Evolutionary conservation across 2,797 vertebrate genomes (phyloP).

Genomic region (Echiichthys vipera): DNA sequence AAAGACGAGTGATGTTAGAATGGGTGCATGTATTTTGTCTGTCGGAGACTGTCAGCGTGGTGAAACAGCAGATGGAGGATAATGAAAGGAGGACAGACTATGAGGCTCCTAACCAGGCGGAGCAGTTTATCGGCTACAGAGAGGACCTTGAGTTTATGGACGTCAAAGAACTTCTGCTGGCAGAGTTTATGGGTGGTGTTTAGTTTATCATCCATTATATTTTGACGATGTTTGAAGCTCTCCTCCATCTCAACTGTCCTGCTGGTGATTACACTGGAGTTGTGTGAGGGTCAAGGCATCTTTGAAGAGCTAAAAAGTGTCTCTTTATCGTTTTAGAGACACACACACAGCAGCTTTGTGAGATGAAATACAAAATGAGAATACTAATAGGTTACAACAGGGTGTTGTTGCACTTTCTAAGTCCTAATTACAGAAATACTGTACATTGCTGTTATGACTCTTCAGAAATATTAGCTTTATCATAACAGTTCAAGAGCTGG

Average conservation of each 20-base stretch:
- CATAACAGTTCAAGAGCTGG: not conserved
- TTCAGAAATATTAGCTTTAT: not conserved
- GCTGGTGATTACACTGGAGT: conserved; percentile 35
- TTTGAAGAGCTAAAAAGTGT: conserved; percentile 29
- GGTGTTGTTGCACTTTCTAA: not conserved
- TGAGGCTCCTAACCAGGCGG: conserved; percentile 52
- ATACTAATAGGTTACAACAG: not conserved
- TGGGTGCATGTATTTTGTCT: conserved; percentile 39
- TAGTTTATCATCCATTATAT: conserved; percentile 43
- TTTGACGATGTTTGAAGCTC: conserved; percentile 46
- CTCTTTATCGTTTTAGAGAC: conserved; percentile 31
- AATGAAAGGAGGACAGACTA: conserved; percentile 63
- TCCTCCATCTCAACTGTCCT: conserved; percentile 22
- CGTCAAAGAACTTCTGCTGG: conserved; percentile 57
- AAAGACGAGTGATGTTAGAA: conserved; percentile 47
- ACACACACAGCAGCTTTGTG: not conserved
- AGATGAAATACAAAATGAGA: conserved; percentile 20
- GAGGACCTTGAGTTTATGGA: conserved; percentile 65
- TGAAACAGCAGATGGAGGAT: conserved; percentile 69
- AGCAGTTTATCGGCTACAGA: conserved; percentile 45
- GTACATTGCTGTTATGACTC: not conserved
- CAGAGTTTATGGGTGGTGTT: conserved; percentile 36
- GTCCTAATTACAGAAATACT: not conserved
- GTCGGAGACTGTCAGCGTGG: conserved; percentile 45
- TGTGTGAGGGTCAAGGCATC: conserved; percentile 34